Evolutionary conservation across 2,113 vertebrate genomes (phyloP).

Genomic region (Pterophyllum scalare): DNA sequence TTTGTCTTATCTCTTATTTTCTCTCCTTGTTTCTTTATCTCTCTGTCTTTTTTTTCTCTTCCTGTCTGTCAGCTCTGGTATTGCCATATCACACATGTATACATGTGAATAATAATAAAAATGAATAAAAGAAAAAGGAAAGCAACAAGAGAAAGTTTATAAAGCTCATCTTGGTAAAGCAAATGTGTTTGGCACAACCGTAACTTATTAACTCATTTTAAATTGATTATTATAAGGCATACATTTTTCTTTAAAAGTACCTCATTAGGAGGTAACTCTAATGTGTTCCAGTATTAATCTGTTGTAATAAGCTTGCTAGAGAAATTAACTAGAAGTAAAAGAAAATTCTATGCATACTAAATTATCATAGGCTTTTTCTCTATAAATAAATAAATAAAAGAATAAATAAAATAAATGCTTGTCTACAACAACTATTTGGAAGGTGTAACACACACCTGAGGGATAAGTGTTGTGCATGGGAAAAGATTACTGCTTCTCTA

Average conservation of each 20-base stretch:
- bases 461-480: constrained; percentile 65
- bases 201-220: background rate
- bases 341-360: background rate
- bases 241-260: background rate
- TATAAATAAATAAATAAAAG: background rate
- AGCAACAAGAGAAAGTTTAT: too few relatives aligned
- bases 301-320: background rate
- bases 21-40: too few relatives aligned
- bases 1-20: too few relatives aligned
- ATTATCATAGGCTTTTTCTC: background rate
- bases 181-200: too few relatives aligned
- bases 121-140: too few relatives aligned
- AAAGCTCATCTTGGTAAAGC: too few relatives aligned
- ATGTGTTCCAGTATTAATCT: background rate
- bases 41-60: too few relatives aligned
- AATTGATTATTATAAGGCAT: background rate
- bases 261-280: background rate
- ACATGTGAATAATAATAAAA: too few relatives aligned
- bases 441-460: constrained; percentile 42
- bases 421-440: background rate
- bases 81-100: too few relatives aligned
- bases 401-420: background rate
- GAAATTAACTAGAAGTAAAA: background rate
- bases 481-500: constrained; percentile 81
- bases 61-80: too few relatives aligned